Percentiles rank a stretch among this genome's conserved stretches.
Evolutionary conservation across 2,797 vertebrate genomes (phyloP).

Genomic region (Sebastes minor): DNA sequence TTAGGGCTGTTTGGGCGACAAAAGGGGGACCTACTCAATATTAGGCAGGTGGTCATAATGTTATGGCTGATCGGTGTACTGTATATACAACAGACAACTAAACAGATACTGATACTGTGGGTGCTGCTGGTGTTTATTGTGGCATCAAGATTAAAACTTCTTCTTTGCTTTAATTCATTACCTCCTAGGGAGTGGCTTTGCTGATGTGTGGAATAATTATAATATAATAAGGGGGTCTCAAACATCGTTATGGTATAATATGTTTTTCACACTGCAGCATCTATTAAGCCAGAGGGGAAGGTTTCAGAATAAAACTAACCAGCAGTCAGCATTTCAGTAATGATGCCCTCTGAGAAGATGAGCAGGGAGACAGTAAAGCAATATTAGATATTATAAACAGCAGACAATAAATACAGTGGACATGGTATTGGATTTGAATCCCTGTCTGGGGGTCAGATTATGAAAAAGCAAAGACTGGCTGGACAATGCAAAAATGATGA

Average conservation of each 20-base stretch:
- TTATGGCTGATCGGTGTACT: no score
- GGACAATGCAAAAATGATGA: not conserved
- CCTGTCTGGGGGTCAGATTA: constrained; percentile 3
- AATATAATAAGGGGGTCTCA: not conserved
- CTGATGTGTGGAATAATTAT: constrained; percentile 12
- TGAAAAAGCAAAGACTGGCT: not conserved
- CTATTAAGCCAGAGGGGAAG: not conserved
- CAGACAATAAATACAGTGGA: not conserved
- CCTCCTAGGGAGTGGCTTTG: not conserved
- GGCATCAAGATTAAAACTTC: not conserved
- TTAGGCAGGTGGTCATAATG: no score
- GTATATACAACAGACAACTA: not conserved
- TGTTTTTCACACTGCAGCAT: not conserved
- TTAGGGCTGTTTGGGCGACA: accelerated
- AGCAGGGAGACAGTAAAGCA: not conserved
- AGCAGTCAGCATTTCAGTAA: constrained; percentile 45
- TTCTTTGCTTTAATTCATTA: not conserved
- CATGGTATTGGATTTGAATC: constrained; percentile 9
- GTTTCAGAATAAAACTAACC: constrained; percentile 2
- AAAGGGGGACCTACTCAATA: no score
- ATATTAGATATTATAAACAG: constrained; percentile 28
- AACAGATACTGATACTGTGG: not conserved
- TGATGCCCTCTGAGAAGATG: constrained; percentile 4
- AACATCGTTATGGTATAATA: not conserved
- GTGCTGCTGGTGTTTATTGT: not conserved